These are phyloP conservation scores for Rhagoletis pomonella DNA, from an alignment of 1,140 invertebrate species.

Conservation along the genomic window DNA sequence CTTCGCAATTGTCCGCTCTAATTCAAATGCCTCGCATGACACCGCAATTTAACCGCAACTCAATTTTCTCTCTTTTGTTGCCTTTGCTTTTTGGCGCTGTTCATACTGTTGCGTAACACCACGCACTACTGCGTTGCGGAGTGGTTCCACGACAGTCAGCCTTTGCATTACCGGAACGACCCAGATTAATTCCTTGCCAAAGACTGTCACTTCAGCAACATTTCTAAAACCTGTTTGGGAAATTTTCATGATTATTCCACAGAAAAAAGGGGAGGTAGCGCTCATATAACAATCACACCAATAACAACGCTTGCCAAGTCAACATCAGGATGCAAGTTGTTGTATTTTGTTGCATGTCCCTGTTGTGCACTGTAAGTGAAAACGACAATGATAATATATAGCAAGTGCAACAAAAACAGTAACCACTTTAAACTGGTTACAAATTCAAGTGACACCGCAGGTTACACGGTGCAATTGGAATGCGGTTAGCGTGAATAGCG, in stretches of 20 bases:
- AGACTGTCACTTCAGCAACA: too few relatives aligned
- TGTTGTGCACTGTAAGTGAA: neutral
- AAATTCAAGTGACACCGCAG: conserved; percentile 14
- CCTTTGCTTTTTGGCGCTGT: neutral
- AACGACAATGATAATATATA: conserved; percentile 14
- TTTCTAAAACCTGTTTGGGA: too few relatives aligned
- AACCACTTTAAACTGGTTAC: neutral
- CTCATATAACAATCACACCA: neutral
- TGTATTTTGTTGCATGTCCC: too few relatives aligned
- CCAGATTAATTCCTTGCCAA: too few relatives aligned
- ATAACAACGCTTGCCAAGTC: neutral
- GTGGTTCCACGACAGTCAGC: too few relatives aligned
- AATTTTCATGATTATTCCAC: too few relatives aligned
- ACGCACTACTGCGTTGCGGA: neutral
- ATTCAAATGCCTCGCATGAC: neutral
- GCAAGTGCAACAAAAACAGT: neutral
- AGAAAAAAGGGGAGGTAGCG: neutral
- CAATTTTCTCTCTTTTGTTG: neutral
- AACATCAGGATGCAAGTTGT: too few relatives aligned
- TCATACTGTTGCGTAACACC: neutral
- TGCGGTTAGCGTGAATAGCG: neutral
- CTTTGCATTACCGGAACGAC: too few relatives aligned
- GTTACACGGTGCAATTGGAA: neutral
- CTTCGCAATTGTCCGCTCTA: neutral
- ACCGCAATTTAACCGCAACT: neutral